Evolutionary conservation across 2,888 invertebrate species (phyloP), one percentile per base, ranked within the genome.

Genomic region (Amphipyra tragopoginis): DNA sequence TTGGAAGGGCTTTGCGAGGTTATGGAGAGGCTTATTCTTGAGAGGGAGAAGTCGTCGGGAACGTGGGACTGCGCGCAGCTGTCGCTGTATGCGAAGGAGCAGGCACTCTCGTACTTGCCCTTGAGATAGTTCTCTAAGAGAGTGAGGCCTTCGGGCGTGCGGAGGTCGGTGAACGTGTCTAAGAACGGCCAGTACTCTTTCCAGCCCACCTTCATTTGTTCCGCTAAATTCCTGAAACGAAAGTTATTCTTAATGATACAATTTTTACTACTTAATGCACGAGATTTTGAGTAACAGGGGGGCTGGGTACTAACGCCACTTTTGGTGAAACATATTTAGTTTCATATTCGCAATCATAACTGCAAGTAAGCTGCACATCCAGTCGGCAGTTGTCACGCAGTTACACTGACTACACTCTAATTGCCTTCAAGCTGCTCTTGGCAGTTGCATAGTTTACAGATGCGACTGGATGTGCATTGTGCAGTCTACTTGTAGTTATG

Each of bases 121-220:
- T 95, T 95, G 26, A 99, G 92, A 91, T 97, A 97, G 45, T 95
- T 95, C 86, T 99, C 98, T 9, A 99, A 89, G 43, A 96, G 93
- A 0, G 90, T 82, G 8, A 99, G 93, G 0, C 99, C 99, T 57
- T 97, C 96, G 0, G 93, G 85, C 0, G 97, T 96, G 0, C 97
- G 91, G 6, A 99, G 94, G 88, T 99, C 97, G 0, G 97, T 95
- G 88, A 97, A 98, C 1, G 96, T 96, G 76, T 97, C 97, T 11
- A 99, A 92, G 86, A 99, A 99, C 6, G 97, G 97, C 99, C 99
- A 99, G 90, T 98, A 98, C 84, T 99, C 99, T 66, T 96, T 97
- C 99, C 99, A 99, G 9, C 96, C 96, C 0, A 98, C 95, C 55
- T 97, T 95, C 87, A 96, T 96, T 86, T 97, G 95, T 69, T 96